phyloP scores from a whole-genome alignment of 2,797 vertebrate species.

The Mareca strepera region DNA sequence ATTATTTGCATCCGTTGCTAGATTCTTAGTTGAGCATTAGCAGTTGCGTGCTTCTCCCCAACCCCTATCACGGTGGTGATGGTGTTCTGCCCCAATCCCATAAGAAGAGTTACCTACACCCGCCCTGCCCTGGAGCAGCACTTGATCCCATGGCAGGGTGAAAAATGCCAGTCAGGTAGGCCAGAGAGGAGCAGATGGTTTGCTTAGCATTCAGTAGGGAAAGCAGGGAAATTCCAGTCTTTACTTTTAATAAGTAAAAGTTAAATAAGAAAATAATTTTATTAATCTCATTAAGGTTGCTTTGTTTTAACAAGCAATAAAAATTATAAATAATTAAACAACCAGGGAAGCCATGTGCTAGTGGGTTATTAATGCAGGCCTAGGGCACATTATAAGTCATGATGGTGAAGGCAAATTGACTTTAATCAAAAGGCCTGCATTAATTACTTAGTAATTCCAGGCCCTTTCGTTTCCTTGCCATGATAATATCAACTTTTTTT shows the following conservation, averaged over 20 bases:
- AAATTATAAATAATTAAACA: conserved; percentile 71
- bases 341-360: conserved; percentile 44
- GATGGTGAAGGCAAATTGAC: conserved; percentile 67
- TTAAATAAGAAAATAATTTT: conserved; percentile 59
- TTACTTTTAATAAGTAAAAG: background rate
- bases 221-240: background rate
- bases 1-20: background rate
- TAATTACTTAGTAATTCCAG: conserved; percentile 63
- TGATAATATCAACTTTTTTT: background rate
- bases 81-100: rapidly evolving
- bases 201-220: background rate
- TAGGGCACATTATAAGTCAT: conserved; percentile 51
- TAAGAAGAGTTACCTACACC: background rate
- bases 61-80: background rate
- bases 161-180: background rate
- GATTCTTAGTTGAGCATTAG: background rate
- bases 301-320: conserved; percentile 63
- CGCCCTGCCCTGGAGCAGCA: background rate
- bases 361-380: conserved; percentile 65
- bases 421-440: conserved; percentile 68
- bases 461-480: conserved; percentile 8
- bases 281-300: conserved; percentile 54
- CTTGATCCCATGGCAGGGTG: rapidly evolving
- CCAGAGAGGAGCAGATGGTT: background rate
- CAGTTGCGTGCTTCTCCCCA: background rate